Percentiles rank a stretch among this genome's conserved stretches.
Conservation (phyloP, 2,888 invertebrate genomes). For the Thereva nobilitata region DNA sequence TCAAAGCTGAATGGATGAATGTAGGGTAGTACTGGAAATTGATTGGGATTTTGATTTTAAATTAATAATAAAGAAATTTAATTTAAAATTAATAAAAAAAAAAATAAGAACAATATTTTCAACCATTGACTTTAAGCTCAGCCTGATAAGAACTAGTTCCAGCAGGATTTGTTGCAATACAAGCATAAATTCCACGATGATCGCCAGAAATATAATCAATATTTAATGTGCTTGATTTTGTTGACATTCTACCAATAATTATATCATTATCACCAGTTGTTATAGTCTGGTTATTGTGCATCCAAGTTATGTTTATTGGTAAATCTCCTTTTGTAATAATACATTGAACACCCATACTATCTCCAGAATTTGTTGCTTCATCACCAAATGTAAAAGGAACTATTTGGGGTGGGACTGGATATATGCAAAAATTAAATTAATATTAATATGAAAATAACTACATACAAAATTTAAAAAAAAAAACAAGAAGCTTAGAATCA, state of each 20-base stretch:
- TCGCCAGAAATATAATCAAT: conserved; percentile 65
- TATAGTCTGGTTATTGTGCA: conserved; percentile 58
- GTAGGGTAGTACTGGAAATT: conserved; percentile 68
- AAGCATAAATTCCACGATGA: conserved; percentile 69
- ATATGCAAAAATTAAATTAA: conserved; percentile 55
- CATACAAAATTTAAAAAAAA: background rate
- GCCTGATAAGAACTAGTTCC: conserved; percentile 60
- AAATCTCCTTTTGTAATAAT: conserved; percentile 67
- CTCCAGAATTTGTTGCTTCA: conserved; percentile 72
- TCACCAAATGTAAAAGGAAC: conserved; percentile 74
- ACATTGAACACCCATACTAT: conserved; percentile 68
- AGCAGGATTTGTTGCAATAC: conserved; percentile 66
- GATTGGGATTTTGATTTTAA: conserved; percentile 8
- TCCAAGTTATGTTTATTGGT: conserved; percentile 70
- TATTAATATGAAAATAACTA: conserved; percentile 45
- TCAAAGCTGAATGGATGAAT: conserved; percentile 59
- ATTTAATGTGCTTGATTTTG: conserved; percentile 63
- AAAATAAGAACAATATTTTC: conserved; percentile 28
- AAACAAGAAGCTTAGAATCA: background rate
- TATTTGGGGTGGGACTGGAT: conserved; percentile 67
- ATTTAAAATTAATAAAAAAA: conserved; percentile 1
- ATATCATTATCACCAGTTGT: conserved; percentile 54
- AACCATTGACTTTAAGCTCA: conserved; percentile 57
- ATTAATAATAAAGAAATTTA: conserved; percentile 17
- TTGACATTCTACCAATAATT: conserved; percentile 54